phyloP scores from a whole-genome alignment of 2,113 vertebrate genomes.

The Diglossa brunneiventris region DNA sequence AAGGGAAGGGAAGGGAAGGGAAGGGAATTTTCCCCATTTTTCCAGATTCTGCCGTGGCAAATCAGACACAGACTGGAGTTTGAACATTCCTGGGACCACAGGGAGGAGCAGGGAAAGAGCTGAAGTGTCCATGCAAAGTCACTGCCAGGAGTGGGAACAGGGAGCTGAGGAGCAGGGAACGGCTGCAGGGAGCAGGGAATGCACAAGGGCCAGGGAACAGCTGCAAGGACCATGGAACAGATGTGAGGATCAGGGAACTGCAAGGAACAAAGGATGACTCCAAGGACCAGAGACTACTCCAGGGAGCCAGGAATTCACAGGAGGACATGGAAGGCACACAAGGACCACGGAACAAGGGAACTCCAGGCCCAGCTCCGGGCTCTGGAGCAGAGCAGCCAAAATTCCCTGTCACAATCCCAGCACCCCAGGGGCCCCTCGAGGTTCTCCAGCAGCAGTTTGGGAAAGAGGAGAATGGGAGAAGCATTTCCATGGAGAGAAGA shows the following conservation, averaged over 20 bases:
- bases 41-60: background rate
- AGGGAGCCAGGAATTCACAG: background rate
- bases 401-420: background rate
- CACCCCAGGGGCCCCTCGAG: background rate
- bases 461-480: background rate
- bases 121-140: background rate
- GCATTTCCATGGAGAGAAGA: background rate
- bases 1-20: background rate
- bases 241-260: background rate
- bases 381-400: background rate
- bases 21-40: background rate
- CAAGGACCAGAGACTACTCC: too few relatives aligned
- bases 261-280: background rate
- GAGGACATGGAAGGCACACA: fast-evolving
- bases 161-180: background rate
- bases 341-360: background rate
- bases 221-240: background rate
- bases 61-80: fast-evolving
- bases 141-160: background rate
- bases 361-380: background rate
- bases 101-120: background rate
- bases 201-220: background rate
- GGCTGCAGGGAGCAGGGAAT: background rate
- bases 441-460: background rate
- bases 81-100: background rate